Conservation (phyloP, 2,797 vertebrate species). For the Acipenser ruthenus region DNA sequence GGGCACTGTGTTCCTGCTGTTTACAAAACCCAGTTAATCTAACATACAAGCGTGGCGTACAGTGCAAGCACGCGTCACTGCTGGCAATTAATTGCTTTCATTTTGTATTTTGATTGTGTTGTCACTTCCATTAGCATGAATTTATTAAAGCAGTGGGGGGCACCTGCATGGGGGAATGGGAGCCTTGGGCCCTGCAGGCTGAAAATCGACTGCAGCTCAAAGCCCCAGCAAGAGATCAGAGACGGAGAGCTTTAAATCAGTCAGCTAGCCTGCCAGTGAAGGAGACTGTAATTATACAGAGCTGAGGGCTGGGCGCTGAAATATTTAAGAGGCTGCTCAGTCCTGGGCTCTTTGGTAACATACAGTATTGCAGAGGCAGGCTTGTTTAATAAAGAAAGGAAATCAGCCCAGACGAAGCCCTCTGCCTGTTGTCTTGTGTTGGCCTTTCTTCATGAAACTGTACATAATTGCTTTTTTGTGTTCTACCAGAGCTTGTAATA, state of each 20-base stretch:
- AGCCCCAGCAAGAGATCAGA: not conserved
- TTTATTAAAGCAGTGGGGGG: not conserved
- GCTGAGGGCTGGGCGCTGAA: not conserved
- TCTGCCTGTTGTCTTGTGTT: no score
- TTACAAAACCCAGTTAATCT: not conserved
- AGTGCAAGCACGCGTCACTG: not conserved
- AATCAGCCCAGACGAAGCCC: no score
- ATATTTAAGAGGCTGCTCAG: not conserved
- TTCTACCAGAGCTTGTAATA: no score
- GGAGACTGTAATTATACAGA: not conserved
- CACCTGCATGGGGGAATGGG: not conserved
- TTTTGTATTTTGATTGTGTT: constrained; percentile 2
- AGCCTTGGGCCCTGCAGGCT: not conserved
- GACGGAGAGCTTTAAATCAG: not conserved
- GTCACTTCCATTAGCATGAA: not conserved
- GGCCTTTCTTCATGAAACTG: no score
- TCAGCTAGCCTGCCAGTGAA: not conserved
- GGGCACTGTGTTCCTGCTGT: not conserved
- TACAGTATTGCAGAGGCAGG: not conserved
- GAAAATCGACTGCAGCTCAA: not conserved
- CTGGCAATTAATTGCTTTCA: not conserved
- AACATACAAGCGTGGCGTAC: not conserved
- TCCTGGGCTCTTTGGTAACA: not conserved
- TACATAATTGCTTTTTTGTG: no score
- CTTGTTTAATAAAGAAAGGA: not conserved